These are phyloP conservation scores for Drosophila rhopaloa DNA, from an alignment of 1,140 invertebrate genomes.

Conservation along the genomic window DNA sequence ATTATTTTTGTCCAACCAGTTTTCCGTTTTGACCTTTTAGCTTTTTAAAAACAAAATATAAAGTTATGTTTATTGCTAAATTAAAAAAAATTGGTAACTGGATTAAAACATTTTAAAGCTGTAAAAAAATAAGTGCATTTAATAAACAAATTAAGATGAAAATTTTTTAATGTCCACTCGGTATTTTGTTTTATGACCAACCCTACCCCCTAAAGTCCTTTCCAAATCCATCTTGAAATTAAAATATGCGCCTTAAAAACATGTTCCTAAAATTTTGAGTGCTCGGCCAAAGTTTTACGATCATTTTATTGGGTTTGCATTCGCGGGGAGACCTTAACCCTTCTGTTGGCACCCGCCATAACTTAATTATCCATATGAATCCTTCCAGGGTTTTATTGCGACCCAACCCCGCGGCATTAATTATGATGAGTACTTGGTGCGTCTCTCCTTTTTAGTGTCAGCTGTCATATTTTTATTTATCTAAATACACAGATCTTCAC, in stretches of 20 bases:
- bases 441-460: constrained; percentile 40
- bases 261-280: constrained; percentile 15
- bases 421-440: constrained; percentile 69
- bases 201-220: background rate
- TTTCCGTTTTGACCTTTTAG: background rate
- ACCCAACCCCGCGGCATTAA: constrained; percentile 53
- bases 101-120: constrained; percentile 9
- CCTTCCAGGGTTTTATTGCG: constrained; percentile 69
- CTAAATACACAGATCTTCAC: constrained; percentile 71
- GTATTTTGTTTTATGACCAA: constrained; percentile 54
- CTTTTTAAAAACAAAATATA: background rate
- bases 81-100: background rate
- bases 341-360: constrained; percentile 56
- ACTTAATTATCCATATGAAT: constrained; percentile 83
- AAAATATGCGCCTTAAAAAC: constrained; percentile 47
- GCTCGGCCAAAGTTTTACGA: constrained; percentile 55
- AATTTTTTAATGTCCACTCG: constrained; percentile 22
- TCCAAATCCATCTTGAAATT: constrained; percentile 36
- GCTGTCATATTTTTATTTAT: constrained; percentile 80
- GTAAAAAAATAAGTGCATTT: constrained; percentile 13
- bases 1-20: too few relatives aligned
- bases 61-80: background rate
- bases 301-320: constrained; percentile 61
- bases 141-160: constrained; percentile 21
- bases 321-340: constrained; percentile 25